Base-by-base conservation (phyloP, 1,140 invertebrate genomes). In the Protaetia brevitarsis region DNA sequence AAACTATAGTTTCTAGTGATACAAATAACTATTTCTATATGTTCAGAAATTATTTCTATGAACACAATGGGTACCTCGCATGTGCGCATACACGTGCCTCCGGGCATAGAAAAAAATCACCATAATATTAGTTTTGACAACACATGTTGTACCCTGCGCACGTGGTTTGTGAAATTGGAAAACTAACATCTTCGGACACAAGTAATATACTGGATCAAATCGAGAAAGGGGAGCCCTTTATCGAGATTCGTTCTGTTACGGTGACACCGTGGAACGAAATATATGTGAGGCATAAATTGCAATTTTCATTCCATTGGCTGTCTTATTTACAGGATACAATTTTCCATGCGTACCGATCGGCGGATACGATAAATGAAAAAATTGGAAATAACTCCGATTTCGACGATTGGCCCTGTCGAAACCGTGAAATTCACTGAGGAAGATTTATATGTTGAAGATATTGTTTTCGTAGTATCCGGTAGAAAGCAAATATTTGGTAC, bases 271-370 rank as follows among this genome's bases (percentile, higher is more conserved):
- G 41, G 16, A 21, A 23, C 13, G 41, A 19, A 51, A 51, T 51
- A 23, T 51, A 51, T 19, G 5, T 10, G 41, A 51, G 19, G 19
- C 41, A 51, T 51, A 51, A 51, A 51, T 51, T 23, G 41, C 41
- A 51, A 51, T 51, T 51, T 19, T 51, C 41, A 51, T 51, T 51
- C 41, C 13, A 51, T 51, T 51, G 41, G 19, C 41, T 51, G 41
- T 51, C 41, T 51, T 51, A 51, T 51, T 51, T 51, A 23, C 16
- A 51, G 41, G 41, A 23, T 19, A 19, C 41, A 51, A 51, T 51
- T 51, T 51, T 51, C 41, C 41, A 51, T 23, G 41, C 41, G 41
- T 51, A 51, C 41, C 13, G 41, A 23, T 51, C 41, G 5, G 26
- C 41, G 41, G 13, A 19, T 23, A 23, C 19, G 41, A 51, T 51